Conservation (phyloP, 2,797 vertebrate genomes). For the Cossypha niveicapilla region DNA sequence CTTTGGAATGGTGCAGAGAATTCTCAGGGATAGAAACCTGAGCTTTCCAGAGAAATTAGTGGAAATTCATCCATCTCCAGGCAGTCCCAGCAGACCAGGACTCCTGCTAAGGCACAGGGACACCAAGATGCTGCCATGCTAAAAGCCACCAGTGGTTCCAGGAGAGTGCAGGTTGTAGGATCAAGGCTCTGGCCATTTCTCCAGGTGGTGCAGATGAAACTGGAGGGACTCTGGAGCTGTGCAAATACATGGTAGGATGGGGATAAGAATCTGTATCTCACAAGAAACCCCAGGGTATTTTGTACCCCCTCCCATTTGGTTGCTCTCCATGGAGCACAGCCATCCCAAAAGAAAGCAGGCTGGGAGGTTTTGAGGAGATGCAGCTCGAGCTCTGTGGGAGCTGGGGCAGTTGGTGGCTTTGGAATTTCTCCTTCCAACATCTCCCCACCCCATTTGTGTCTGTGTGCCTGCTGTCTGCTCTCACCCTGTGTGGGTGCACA, state of each 20-base stretch:
- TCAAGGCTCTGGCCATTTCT: background rate
- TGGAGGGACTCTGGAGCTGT: background rate
- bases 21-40: background rate
- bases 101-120: background rate
- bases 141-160: background rate
- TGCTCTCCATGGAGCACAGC: background rate
- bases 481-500: background rate
- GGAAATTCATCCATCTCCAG: background rate
- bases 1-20: background rate
- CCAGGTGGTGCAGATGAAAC: background rate
- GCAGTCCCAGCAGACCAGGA: background rate
- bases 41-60: background rate
- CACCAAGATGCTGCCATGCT: accelerated
- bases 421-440: background rate
- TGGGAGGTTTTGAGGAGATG: background rate
- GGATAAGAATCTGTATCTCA: background rate
- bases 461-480: background rate
- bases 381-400: background rate
- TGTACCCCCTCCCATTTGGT: background rate
- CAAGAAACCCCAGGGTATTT: background rate
- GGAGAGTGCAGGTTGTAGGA: accelerated
- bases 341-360: background rate
- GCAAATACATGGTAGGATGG: accelerated
- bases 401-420: background rate
- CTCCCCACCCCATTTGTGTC: background rate